Evolutionary conservation across 1,140 invertebrate species (phyloP).

Genomic region (Lucilia cuprina): DNA sequence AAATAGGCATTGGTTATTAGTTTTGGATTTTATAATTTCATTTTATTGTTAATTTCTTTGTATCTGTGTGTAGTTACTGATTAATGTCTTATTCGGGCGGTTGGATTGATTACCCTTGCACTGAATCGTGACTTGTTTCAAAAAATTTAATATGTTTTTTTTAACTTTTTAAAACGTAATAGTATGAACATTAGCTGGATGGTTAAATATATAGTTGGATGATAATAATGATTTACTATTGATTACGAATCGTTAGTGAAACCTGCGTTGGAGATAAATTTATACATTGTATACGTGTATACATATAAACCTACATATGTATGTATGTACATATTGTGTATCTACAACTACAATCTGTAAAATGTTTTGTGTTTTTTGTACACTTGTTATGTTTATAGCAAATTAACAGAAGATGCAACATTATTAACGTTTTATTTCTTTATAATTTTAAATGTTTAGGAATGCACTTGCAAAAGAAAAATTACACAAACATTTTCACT

Average conservation of each 20-base stretch:
- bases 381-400: not conserved
- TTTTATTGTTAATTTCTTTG: not conserved
- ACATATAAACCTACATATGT: no score
- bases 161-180: not conserved
- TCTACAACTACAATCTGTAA: not conserved
- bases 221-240: not conserved
- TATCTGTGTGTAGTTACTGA: not conserved
- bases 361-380: not conserved
- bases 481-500: not conserved
- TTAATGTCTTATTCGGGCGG: not conserved
- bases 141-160: not conserved
- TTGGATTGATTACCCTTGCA: not conserved
- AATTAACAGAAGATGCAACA: not conserved
- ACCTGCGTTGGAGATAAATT: not conserved
- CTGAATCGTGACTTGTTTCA: not conserved
- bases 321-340: no score
- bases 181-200: not conserved
- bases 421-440: conserved; percentile 3
- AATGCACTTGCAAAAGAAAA: not conserved
- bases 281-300: not conserved
- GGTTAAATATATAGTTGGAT: not conserved
- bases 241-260: not conserved
- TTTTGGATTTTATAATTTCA: not conserved
- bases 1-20: not conserved
- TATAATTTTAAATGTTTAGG: not conserved